Evolutionary conservation across 2,797 vertebrate species (phyloP).

Genomic region (Varecia variegata): DNA sequence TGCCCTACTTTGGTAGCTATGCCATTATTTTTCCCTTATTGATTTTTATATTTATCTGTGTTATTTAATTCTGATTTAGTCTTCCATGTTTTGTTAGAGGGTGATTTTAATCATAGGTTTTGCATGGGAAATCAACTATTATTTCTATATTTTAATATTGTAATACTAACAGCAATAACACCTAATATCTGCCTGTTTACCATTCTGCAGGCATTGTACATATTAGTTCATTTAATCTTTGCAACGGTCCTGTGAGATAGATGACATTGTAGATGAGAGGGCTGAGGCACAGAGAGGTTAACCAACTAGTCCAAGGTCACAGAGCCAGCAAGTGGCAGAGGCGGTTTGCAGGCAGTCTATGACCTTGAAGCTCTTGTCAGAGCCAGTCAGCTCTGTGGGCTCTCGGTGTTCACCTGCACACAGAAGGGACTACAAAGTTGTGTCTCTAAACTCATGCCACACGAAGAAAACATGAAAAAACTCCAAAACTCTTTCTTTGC

Average conservation of each 20-base stretch:
- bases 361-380: background rate
- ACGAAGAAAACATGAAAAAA: background rate
- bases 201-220: background rate
- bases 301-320: background rate
- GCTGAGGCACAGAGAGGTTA: background rate
- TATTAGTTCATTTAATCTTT: background rate
- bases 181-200: background rate
- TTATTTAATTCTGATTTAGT: background rate
- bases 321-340: background rate
- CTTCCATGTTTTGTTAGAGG: background rate
- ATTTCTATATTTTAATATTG: background rate
- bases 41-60: background rate
- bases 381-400: background rate
- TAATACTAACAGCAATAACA: background rate
- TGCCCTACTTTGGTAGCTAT: background rate
- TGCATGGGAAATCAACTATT: background rate
- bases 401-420: background rate
- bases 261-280: background rate
- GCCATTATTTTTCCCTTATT: background rate
- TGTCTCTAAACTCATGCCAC: background rate
- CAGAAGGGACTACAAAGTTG: accelerated
- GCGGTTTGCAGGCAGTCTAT: accelerated
- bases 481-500: background rate
- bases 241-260: background rate
- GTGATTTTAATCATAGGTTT: background rate